Conservation (phyloP, 2,888 invertebrate species). For the Entomobrya multifasciata region DNA sequence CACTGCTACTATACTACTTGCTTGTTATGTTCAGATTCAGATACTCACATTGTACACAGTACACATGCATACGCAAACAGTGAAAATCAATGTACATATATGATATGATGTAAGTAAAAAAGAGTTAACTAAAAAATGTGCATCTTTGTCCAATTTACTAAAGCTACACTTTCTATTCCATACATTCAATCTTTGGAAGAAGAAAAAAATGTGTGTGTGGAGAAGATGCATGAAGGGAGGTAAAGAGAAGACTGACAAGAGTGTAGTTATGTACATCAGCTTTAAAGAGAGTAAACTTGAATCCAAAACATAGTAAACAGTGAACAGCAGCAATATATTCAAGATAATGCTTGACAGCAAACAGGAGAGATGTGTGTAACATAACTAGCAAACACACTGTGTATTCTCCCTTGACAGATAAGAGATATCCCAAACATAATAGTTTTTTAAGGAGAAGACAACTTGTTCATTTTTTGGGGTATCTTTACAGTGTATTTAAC, state of each 20-base stretch:
- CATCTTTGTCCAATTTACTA: constrained; percentile 17
- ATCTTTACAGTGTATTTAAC: constrained; percentile 4
- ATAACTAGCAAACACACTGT: not conserved
- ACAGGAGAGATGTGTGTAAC: constrained; percentile 1
- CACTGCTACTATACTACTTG: not conserved
- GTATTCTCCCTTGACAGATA: too few species aligned
- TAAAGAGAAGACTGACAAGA: constrained; percentile 31
- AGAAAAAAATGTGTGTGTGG: constrained; percentile 9
- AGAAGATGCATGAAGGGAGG: constrained; percentile 7
- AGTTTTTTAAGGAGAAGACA: not conserved
- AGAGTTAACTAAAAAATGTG: constrained; percentile 48
- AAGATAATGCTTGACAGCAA: constrained; percentile 21
- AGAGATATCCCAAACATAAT: not conserved
- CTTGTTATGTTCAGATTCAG: not conserved
- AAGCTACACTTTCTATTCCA: too few species aligned
- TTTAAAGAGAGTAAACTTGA: constrained; percentile 1
- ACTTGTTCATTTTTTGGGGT: not conserved
- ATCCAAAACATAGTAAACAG: constrained; percentile 5
- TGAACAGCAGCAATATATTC: constrained; percentile 11
- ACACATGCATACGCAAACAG: not conserved
- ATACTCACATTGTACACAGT: not conserved
- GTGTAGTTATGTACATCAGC: not conserved
- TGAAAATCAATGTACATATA: not conserved
- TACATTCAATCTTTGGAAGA: not conserved
- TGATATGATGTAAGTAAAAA: not conserved